Evolutionary conservation across 2,797 vertebrate genomes (phyloP), one percentile per base, ranked within the genome.

Genomic region (Acipenser transmontanus): DNA sequence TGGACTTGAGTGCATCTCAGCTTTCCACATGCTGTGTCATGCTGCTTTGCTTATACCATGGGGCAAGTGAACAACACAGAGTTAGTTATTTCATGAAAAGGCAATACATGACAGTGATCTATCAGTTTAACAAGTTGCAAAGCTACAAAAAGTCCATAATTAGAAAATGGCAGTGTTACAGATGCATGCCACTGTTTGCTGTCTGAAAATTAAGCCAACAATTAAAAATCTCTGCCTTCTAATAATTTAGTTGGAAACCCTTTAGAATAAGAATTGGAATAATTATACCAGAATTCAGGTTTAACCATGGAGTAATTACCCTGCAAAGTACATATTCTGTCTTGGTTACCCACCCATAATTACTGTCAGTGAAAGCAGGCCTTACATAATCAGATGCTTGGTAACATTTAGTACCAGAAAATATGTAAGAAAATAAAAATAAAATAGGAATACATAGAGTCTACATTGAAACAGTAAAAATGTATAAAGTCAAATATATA

Each of bases 51-150:
- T 34, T 34, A 34, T 34, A 34, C 34, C 34, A 34, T 34, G 34
- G 34, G 34, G 34, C 34, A 34, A 34, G 34, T 4, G 34, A 34
- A 4, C 34, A 34, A 34, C 34, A 17, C 17, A 17, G 17, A 34
- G 34, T 34, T 34, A 34, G 34, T 34, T 34, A 34, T 34, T 34
- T 63, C 48, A 74, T 67, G 71, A 81, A 71, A 64, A 8, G 73
- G 75, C 75, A 74, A 67, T 82, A 67, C 82, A 81, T 78, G 34
- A 34, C 10, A 7, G 20, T 14, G 17, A 10, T 50, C 66, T 54
- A 64, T 68, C 65, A 61, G 61, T 34, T 34, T 34, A 34, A 34
- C 20, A 34, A 34, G 34, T 34, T 34, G 34, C 34, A 34, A 4
- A 34, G 34, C 34, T 34, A 34, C 34, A 3, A 4, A 34, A 34